phyloP scores from a whole-genome alignment of 2,797 vertebrate species.

The Typhlichthys subterraneus region DNA sequence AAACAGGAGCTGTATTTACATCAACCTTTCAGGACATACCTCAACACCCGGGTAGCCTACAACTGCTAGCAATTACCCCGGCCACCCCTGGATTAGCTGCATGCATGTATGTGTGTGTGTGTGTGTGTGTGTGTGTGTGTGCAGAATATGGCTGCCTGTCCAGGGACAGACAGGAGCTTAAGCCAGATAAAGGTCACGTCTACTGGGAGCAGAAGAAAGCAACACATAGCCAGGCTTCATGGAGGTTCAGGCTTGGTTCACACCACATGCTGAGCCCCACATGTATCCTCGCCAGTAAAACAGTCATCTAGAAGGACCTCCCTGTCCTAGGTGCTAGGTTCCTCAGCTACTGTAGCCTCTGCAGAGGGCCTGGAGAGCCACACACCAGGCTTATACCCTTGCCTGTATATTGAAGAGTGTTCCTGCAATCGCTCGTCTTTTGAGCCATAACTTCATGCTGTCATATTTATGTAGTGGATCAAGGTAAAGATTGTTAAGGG shows the following conservation, averaged over 20 bases:
- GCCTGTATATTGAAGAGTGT: background rate
- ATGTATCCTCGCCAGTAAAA: slow-evolving; percentile 40
- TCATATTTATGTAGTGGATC: slow-evolving; percentile 5
- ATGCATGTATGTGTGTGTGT: slow-evolving; percentile 48
- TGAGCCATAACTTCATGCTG: background rate
- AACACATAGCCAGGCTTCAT: slow-evolving; percentile 29
- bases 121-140: slow-evolving; percentile 19
- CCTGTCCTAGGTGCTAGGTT: slow-evolving; percentile 16
- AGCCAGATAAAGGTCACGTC: slow-evolving; percentile 43
- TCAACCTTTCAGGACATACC: slow-evolving; percentile 49
- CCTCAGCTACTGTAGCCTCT: slow-evolving; percentile 18
- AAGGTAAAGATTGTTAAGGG: background rate
- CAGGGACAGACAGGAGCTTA: slow-evolving; percentile 46
- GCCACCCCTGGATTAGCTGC: slow-evolving; percentile 63
- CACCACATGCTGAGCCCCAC: slow-evolving; percentile 31
- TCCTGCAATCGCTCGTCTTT: background rate
- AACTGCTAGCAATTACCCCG: slow-evolving; percentile 78
- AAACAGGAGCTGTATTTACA: slow-evolving; percentile 62
- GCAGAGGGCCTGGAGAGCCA: background rate
- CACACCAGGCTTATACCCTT: background rate
- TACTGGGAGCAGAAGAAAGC: slow-evolving; percentile 43
- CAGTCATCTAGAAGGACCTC: slow-evolving; percentile 34
- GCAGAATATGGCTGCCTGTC: slow-evolving; percentile 42
- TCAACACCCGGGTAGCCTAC: slow-evolving; percentile 44
- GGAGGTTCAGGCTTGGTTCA: slow-evolving; percentile 26